These are phyloP conservation scores for Lepilemur septentrionalis DNA, from an alignment of 2,797 vertebrate species.

Conservation along the genomic window DNA sequence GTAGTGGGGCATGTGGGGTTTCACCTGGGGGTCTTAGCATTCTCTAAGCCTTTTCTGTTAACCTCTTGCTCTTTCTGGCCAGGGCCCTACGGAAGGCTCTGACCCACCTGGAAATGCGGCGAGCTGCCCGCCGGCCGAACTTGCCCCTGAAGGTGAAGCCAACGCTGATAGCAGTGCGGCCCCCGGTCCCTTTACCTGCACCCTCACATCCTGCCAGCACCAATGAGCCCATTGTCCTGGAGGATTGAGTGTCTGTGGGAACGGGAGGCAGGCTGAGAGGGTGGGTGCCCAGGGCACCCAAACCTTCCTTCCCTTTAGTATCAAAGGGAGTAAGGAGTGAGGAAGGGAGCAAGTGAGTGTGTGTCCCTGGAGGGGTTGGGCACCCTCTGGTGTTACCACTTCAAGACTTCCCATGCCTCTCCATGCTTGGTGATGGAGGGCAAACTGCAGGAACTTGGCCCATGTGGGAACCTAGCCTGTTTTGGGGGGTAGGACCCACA, in stretches of 20 bases:
- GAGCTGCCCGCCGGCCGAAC: conserved; percentile 94
- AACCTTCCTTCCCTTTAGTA: background rate
- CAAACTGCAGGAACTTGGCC: conserved; percentile 29
- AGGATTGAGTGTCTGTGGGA: conserved; percentile 87
- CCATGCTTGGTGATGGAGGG: conserved; percentile 1
- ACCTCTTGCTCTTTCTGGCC: background rate
- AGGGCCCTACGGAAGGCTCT: conserved; percentile 95
- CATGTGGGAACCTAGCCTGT: conserved; percentile 54
- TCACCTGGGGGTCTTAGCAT: background rate
- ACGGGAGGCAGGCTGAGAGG: conserved; percentile 49
- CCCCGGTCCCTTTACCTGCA: conserved; percentile 80
- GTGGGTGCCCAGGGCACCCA: conserved; percentile 6
- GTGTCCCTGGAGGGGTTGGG: conserved; percentile 34
- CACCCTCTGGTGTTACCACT: conserved; percentile 33
- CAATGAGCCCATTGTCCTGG: conserved; percentile 94
- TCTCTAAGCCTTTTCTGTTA: background rate
- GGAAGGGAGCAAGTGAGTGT: background rate
- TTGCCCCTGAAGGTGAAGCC: conserved; percentile 93
- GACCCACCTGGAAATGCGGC: conserved; percentile 93
- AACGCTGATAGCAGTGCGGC: conserved; percentile 83
- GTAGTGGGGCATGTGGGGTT: background rate
- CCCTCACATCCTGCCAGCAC: conserved; percentile 92
- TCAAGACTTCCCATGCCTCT: background rate
- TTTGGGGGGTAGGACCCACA: conserved; percentile 57
- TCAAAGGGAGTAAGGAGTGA: conserved; percentile 30